Evolutionary conservation across 1,140 invertebrate genomes (phyloP).

Genomic region (Cylas formicarius): DNA sequence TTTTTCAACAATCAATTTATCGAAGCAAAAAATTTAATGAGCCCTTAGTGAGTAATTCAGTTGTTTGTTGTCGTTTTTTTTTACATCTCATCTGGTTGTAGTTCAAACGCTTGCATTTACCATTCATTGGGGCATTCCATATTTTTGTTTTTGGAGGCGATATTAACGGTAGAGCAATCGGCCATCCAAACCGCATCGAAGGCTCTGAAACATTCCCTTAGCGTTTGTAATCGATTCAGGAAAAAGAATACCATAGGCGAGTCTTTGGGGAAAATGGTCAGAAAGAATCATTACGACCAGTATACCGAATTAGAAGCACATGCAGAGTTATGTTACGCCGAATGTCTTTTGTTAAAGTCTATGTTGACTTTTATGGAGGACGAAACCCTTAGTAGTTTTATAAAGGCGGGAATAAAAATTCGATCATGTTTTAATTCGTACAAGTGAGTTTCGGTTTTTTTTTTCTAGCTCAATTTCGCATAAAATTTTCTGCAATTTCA

Average conservation of each 20-base stretch:
- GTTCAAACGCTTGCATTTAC: constrained; percentile 79
- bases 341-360: constrained; percentile 79
- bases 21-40: constrained; percentile 67
- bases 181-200: constrained; percentile 67
- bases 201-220: constrained; percentile 64
- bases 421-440: constrained; percentile 86
- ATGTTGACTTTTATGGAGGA: constrained; percentile 90
- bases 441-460: constrained; percentile 23
- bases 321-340: constrained; percentile 91
- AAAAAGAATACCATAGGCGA: constrained; percentile 67
- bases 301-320: constrained; percentile 82
- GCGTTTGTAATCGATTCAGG: constrained; percentile 68
- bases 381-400: constrained; percentile 87
- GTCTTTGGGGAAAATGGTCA: constrained; percentile 74
- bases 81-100: constrained; percentile 41
- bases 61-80: constrained; percentile 18
- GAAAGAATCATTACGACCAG: constrained; percentile 65
- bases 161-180: constrained; percentile 83
- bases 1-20: constrained; percentile 87
- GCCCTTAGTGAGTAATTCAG: constrained; percentile 56
- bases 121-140: constrained; percentile 85
- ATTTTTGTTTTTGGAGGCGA: constrained; percentile 85
- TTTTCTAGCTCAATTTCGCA: neutral
- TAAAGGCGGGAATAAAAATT: constrained; percentile 90
- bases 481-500: constrained; percentile 42